Evolutionary conservation across 2,797 vertebrate species (phyloP), one percentile per base, ranked within the genome.

Genomic region (Taeniopygia guttata): DNA sequence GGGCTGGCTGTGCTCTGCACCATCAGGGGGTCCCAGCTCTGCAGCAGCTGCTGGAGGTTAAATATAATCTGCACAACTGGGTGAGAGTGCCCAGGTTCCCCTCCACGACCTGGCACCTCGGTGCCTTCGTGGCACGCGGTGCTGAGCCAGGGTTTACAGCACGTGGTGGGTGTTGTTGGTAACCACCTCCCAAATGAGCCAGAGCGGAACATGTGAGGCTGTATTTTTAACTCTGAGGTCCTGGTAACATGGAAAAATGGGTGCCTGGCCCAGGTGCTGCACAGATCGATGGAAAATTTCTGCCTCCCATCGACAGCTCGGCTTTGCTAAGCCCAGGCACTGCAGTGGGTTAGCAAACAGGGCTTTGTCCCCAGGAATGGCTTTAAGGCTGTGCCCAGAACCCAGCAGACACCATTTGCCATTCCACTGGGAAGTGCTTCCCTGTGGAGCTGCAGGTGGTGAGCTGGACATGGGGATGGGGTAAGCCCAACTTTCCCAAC

Each of bases 141-240:
- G 8, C 80, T 3, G 27, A 51, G 70, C 56, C 0, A 5, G 62
- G 36, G 34, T 30, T 60, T 54, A 12, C 38, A 79, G 81, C 84
- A 67, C 1, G 5, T 79, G 93, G 59, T 21, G 77, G 67, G 48
- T 95, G 94, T 91, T 96, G 92, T 87, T 93, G 90, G 94, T 85
- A 94, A 96, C 94, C 3, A 1, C 69, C 32, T 52, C 93, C 89
- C 54, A 0, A 40, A 40, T 2, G 63, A 63, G 77, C 55, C 1
- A 1, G 18, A 15, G n/a, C 0, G 1, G 34, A 56, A 40, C 93
- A 95, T 7, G 75, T 96, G 93, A 80, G 92, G 32, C 45, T 74
- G 67, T 96, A 96, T 96, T 96, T 96, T 96, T 96, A 96, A 87
- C 95, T 93, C 81, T 3, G 11, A 62, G 38, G 11, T 90, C 83